A percentile compares a stretch with the other conserved stretches of the same genome.
phyloP scores from a whole-genome alignment of 2,888 invertebrate species.

The Eurois occulta region DNA sequence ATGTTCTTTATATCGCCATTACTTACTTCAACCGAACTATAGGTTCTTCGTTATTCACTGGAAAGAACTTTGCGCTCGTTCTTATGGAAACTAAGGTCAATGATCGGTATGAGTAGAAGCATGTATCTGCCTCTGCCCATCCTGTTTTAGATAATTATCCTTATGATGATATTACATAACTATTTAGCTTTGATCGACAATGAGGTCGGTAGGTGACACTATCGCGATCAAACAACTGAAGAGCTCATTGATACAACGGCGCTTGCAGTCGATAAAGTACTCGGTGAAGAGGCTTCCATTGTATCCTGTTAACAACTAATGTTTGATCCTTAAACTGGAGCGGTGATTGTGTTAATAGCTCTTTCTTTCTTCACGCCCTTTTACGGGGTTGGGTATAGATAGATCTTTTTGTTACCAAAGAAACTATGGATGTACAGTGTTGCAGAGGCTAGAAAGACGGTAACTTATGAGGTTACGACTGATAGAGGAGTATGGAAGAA shows the following conservation, averaged over 20 bases:
- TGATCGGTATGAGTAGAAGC: constrained; percentile 3
- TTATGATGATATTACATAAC: constrained; percentile 27
- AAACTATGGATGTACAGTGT: neutral
- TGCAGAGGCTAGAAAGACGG: neutral
- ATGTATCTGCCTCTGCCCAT: constrained; percentile 13
- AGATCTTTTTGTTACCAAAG: neutral
- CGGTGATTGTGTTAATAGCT: constrained; percentile 25
- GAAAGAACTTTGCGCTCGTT: neutral
- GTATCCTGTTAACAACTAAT: constrained; percentile 34
- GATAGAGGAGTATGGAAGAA: neutral
- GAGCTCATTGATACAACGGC: constrained; percentile 56
- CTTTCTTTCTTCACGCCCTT: neutral
- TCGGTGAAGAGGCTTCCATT: constrained; percentile 38
- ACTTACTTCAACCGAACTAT: neutral
- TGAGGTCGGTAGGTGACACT: constrained; percentile 48
- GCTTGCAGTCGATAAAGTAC: constrained; percentile 45
- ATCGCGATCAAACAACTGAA: constrained; percentile 51
- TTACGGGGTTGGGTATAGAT: neutral
- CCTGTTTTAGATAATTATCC: constrained; percentile 33
- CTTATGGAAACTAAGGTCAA: constrained; percentile 10
- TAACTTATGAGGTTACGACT: neutral
- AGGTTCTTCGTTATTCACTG: neutral
- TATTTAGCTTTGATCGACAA: constrained; percentile 58
- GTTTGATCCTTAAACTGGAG: constrained; percentile 25
- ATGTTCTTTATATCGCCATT: neutral